These are phyloP conservation scores for Isotomurus palustris DNA, from an alignment of 2,888 invertebrate species.

Conservation along the genomic window DNA sequence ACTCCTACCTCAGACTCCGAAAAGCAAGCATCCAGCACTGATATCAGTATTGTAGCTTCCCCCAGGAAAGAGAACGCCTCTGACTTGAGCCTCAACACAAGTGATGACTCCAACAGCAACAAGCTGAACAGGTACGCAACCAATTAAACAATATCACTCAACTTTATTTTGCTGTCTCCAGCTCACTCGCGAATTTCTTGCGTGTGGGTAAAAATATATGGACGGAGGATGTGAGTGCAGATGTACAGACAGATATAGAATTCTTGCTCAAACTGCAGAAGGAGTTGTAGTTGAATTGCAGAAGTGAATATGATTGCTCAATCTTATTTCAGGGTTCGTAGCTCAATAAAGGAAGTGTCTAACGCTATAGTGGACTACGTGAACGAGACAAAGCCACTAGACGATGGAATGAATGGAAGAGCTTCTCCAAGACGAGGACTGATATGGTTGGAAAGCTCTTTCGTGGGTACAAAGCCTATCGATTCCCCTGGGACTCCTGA, in stretches of 20 bases:
- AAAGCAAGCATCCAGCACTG: not conserved
- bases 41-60: conserved; percentile 17
- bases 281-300: too few species aligned
- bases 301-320: not conserved
- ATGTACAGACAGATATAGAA: too few species aligned
- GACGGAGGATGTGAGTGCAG: not conserved
- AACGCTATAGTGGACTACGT: conserved; percentile 90
- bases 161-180: too few species aligned
- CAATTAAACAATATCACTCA: too few species aligned
- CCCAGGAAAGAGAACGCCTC: conserved; percentile 35
- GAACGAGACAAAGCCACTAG: conserved; percentile 49
- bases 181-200: too few species aligned
- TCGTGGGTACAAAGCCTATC: conserved; percentile 66
- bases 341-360: conserved; percentile 86
- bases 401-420: conserved; percentile 50
- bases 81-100: conserved; percentile 44
- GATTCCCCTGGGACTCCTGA: conserved; percentile 80
- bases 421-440: conserved; percentile 52
- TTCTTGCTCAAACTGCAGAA: too few species aligned
- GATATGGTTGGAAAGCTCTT: conserved; percentile 89
- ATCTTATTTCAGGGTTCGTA: conserved; percentile 60
- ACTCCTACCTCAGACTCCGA: conserved; percentile 12
- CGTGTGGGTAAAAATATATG: not conserved
- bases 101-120: conserved; percentile 44
- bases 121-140: conserved; percentile 41